Evolutionary conservation across 2,113 vertebrate genomes (phyloP).

Genomic region (Tachycineta bicolor): DNA sequence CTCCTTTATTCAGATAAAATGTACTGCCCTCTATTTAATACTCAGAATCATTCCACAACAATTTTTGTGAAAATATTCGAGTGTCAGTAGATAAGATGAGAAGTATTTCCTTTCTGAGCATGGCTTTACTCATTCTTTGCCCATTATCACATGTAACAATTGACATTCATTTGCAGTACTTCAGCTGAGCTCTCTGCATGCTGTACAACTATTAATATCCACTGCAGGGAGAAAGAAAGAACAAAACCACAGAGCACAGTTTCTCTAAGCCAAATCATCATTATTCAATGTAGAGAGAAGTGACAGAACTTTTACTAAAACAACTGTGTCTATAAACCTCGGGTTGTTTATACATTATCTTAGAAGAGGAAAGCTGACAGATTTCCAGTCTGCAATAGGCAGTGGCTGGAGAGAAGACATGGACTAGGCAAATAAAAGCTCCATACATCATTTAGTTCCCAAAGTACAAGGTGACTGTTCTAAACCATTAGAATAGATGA

Average conservation of each 20-base stretch:
- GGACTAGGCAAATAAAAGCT: not conserved
- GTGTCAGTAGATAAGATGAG: not conserved
- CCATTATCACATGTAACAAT: not conserved
- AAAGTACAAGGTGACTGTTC: not conserved
- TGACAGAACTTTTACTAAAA: constrained; percentile 15
- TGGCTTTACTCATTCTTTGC: not conserved
- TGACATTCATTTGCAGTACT: not conserved
- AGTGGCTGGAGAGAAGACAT: not conserved
- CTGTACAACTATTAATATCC: not conserved
- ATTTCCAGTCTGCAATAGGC: not conserved
- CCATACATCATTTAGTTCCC: not conserved
- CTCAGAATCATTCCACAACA: not conserved
- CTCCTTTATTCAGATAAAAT: not conserved
- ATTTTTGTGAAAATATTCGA: not conserved
- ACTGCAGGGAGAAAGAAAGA: not conserved
- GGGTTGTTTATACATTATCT: not conserved
- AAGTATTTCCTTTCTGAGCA: not conserved
- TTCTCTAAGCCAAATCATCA: not conserved
- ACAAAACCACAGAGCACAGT: not conserved
- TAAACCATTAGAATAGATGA: not conserved
- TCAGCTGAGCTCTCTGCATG: not conserved
- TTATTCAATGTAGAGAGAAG: not conserved
- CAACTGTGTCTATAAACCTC: not conserved
- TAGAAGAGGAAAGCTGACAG: not conserved
- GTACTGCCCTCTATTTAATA: not conserved